Conservation (phyloP, 2,888 invertebrate species). For the Phalera bucephala region DNA sequence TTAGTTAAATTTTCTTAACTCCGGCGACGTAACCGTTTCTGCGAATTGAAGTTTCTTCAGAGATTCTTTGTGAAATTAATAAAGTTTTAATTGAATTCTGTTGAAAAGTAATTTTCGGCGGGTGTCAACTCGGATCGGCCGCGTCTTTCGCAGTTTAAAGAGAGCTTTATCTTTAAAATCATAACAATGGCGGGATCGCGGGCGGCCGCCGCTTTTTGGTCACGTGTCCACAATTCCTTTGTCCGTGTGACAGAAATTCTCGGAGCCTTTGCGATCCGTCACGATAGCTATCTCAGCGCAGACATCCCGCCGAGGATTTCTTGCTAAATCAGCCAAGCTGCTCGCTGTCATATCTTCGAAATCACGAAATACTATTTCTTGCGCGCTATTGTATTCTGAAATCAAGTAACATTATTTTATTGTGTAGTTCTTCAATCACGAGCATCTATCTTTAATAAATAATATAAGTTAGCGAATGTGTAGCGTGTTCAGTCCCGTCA, state of each 20-base stretch:
- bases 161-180: conserved; percentile 23
- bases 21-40: conserved; percentile 65
- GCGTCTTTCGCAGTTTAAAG: conserved; percentile 30
- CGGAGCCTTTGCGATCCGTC: conserved; percentile 45
- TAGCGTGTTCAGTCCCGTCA: conserved; percentile 40
- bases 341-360: conserved; percentile 35
- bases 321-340: conserved; percentile 44
- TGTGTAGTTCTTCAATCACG: conserved; percentile 20
- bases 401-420: conserved; percentile 9
- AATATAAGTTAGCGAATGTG: conserved; percentile 11
- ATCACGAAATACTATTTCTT: conserved; percentile 12
- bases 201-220: conserved; percentile 19
- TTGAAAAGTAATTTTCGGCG: conserved; percentile 61
- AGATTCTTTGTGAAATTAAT: conserved; percentile 75
- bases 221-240: conserved; percentile 50
- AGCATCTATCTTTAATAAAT: conserved; percentile 22
- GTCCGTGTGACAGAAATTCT: conserved; percentile 47
- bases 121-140: conserved; percentile 47
- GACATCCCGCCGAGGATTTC: conserved; percentile 44
- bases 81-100: conserved; percentile 80
- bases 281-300: conserved; percentile 47
- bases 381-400: conserved; percentile 11
- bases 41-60: conserved; percentile 59
- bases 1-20: conserved; percentile 66
- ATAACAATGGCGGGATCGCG: conserved; percentile 13